phyloP scores from a whole-genome alignment of 2,113 vertebrate genomes.

The Pygoscelis antarcticus region DNA sequence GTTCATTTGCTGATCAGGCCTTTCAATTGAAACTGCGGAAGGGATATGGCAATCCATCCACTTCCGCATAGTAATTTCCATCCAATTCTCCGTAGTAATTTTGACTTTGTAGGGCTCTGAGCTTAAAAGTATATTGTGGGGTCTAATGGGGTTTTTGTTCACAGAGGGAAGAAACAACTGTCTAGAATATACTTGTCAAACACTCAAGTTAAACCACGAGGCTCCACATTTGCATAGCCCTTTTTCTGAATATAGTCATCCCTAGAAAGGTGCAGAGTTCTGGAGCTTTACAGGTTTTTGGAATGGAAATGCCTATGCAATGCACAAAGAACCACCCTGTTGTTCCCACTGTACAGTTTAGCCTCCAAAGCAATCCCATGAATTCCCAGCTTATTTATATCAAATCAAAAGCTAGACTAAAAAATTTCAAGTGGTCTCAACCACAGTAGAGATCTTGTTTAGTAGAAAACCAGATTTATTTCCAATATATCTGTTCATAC shows the following conservation, averaged over 20 bases:
- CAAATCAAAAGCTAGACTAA: neutral
- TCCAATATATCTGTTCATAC: neutral
- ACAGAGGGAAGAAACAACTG: neutral
- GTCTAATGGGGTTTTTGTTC: neutral
- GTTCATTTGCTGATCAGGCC: neutral
- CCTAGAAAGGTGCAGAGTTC: neutral
- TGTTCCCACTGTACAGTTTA: neutral
- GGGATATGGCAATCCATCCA: neutral
- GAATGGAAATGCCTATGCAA: neutral
- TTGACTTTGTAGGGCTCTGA: neutral
- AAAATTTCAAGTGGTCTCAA: neutral
- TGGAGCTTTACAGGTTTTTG: neutral
- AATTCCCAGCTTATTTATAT: neutral
- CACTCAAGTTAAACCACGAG: neutral
- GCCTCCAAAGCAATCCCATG: neutral
- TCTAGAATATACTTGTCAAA: neutral
- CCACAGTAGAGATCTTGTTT: neutral
- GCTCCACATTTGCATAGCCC: neutral
- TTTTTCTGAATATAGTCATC: neutral
- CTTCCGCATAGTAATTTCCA: neutral
- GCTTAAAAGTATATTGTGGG: neutral
- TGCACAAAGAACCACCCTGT: neutral
- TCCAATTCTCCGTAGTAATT: neutral
- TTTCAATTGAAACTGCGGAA: neutral
- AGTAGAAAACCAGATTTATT: neutral